These are phyloP conservation scores for Kryptolebias ocellatus DNA, from an alignment of 2,797 vertebrate genomes.

Conservation along the genomic window DNA sequence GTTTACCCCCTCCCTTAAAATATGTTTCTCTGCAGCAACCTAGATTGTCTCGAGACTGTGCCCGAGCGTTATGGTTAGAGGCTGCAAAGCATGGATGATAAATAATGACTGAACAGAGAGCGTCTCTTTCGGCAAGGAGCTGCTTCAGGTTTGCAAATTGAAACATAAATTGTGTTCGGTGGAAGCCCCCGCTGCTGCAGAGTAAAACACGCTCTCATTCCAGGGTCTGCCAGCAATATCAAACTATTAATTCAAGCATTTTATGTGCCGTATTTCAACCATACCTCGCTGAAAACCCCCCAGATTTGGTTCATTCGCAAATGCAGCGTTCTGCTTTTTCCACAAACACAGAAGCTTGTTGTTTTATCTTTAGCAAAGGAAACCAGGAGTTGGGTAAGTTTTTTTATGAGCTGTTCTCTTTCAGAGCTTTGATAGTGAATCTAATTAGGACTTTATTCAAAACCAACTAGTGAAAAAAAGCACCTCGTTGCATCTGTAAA, in stretches of 20 bases:
- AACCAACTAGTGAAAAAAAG: conserved; percentile 11
- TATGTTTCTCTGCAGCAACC: conserved; percentile 24
- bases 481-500: background rate
- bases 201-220: conserved; percentile 2
- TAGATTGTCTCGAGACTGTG: background rate
- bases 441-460: conserved; percentile 22
- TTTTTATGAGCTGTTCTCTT: conserved; percentile 33
- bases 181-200: conserved; percentile 23
- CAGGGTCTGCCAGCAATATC: conserved; percentile 26
- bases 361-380: conserved; percentile 30
- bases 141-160: conserved; percentile 26
- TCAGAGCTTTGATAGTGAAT: conserved; percentile 12
- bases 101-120: conserved; percentile 20
- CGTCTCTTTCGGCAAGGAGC: conserved; percentile 12
- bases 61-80: conserved; percentile 12
- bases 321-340: conserved; percentile 41
- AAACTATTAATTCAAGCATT: conserved; percentile 46
- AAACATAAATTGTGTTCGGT: conserved; percentile 24
- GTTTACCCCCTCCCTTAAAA: conserved; percentile 6
- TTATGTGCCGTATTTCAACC: conserved; percentile 28
- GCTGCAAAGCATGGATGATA: conserved; percentile 13
- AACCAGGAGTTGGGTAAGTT: conserved; percentile 7
- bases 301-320: conserved; percentile 26
- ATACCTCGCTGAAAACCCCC: conserved; percentile 17
- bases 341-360: conserved; percentile 11